phyloP scores from a whole-genome alignment of 2,113 vertebrate species.

The Oryzias javanicus region DNA sequence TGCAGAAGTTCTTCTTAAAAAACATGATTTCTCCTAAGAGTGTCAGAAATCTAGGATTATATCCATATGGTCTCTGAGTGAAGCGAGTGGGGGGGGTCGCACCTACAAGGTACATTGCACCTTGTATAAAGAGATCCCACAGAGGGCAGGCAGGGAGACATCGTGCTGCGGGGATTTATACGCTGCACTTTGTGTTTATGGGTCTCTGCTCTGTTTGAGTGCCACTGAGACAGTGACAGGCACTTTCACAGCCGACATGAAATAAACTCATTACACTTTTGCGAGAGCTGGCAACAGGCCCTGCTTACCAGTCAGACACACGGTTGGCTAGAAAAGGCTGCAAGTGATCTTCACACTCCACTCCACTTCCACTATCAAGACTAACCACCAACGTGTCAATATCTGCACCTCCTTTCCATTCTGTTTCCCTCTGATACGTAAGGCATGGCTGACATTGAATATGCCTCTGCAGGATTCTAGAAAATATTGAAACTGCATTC shows the following conservation, averaged over 20 bases:
- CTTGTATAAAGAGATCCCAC: conserved; percentile 61
- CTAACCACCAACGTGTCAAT: conserved; percentile 32
- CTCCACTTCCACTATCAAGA: conserved; percentile 48
- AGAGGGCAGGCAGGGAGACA: conserved; percentile 56
- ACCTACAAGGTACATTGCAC: not conserved
- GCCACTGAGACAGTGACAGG: conserved; percentile 64
- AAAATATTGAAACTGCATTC: conserved; percentile 5
- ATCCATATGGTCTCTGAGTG: conserved; percentile 24
- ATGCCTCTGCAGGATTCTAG: conserved; percentile 7
- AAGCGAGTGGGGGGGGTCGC: no score
- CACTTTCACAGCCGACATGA: conserved; percentile 73
- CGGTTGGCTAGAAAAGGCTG: conserved; percentile 39
- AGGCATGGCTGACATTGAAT: conserved; percentile 17
- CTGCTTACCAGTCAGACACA: conserved; percentile 44
- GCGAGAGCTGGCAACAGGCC: conserved; percentile 54
- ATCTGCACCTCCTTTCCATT: conserved; percentile 35
- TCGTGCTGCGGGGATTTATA: conserved; percentile 68
- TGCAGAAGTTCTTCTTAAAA: not conserved
- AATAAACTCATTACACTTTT: conserved; percentile 75
- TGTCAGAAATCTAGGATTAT: conserved; percentile 21
- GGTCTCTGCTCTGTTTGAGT: conserved; percentile 69
- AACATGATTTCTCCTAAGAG: conserved; percentile 14
- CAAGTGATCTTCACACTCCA: conserved; percentile 51
- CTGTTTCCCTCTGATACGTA: conserved; percentile 15
- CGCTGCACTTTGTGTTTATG: conserved; percentile 75